Conservation (phyloP, 1,140 invertebrate species). For the Eupristina koningsbergeri region DNA sequence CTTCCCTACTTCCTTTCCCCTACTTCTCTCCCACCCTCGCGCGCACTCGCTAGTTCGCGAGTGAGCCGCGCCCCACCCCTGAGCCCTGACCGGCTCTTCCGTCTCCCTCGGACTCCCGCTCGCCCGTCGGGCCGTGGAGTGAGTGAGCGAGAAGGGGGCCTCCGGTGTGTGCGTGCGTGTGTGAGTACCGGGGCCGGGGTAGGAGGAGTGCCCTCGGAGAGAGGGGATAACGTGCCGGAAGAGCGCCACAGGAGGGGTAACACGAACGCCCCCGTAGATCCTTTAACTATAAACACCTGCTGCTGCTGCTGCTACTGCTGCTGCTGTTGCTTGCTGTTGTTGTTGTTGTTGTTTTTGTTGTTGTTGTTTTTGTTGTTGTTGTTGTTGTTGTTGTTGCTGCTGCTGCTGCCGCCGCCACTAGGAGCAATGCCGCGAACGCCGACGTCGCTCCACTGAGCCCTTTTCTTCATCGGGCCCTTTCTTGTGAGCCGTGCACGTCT, state of each 20-base stretch:
- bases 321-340: conserved; percentile 20
- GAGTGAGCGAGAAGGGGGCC: neutral
- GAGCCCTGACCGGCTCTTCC: conserved; percentile 14
- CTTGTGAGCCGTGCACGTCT: neutral
- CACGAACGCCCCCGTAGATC: conserved; percentile 52
- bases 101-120: conserved; percentile 11
- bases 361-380: neutral
- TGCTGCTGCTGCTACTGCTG: conserved; percentile 41
- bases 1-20: conserved; percentile 25
- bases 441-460: too few species aligned
- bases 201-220: neutral
- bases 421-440: too few species aligned
- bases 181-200: neutral
- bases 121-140: neutral
- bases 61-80: neutral
- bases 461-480: neutral
- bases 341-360: neutral
- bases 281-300: conserved; percentile 52
- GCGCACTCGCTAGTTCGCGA: conserved; percentile 34
- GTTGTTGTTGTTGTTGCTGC: conserved; percentile 16
- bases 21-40: conserved; percentile 52
- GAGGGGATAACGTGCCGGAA: conserved; percentile 47
- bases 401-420: neutral
- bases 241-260: conserved; percentile 40
- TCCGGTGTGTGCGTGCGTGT: neutral